A percentile compares a stretch with the other conserved stretches of the same genome.
phyloP scores from a whole-genome alignment of 2,113 vertebrate genomes.

The Paraplagusia blochii region DNA sequence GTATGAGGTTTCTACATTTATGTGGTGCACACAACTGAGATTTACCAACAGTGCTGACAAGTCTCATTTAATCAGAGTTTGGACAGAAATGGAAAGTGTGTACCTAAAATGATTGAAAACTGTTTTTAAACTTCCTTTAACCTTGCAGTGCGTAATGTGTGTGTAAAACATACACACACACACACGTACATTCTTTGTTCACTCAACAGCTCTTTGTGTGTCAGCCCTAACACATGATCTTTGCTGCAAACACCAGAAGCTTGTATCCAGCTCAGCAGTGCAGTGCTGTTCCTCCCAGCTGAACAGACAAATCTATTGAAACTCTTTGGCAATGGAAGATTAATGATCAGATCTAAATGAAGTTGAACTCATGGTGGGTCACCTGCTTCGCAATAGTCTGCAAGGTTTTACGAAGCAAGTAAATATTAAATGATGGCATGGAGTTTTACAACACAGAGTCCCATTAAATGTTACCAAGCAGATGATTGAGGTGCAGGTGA shows the following conservation, averaged over 20 bases:
- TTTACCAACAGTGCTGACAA: too few species aligned
- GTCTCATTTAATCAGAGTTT: too few species aligned
- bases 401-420: conserved; percentile 36
- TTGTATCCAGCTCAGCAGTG: conserved; percentile 42
- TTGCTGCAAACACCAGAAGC: conserved; percentile 40
- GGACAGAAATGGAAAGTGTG: too few species aligned
- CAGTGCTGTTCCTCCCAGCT: conserved; percentile 19
- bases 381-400: conserved; percentile 26
- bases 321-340: conserved; percentile 40
- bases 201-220: conserved; percentile 36
- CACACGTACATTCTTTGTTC: conserved; percentile 36
- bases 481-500: conserved; percentile 24
- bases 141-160: conserved; percentile 24
- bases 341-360: conserved; percentile 42
- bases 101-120: too few species aligned
- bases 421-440: conserved; percentile 44
- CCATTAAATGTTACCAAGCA: conserved; percentile 26
- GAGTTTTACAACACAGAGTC: conserved; percentile 31
- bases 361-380: conserved; percentile 36
- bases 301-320: conserved; percentile 30
- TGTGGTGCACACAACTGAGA: conserved; percentile 14
- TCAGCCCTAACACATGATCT: conserved; percentile 17
- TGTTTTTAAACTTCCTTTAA: too few species aligned
- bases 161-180: background rate
- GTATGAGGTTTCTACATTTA: conserved; percentile 30